Evolutionary conservation across 1,140 invertebrate species (phyloP), one percentile per base, ranked within the genome.

Genomic region (Eupeodes corollae): DNA sequence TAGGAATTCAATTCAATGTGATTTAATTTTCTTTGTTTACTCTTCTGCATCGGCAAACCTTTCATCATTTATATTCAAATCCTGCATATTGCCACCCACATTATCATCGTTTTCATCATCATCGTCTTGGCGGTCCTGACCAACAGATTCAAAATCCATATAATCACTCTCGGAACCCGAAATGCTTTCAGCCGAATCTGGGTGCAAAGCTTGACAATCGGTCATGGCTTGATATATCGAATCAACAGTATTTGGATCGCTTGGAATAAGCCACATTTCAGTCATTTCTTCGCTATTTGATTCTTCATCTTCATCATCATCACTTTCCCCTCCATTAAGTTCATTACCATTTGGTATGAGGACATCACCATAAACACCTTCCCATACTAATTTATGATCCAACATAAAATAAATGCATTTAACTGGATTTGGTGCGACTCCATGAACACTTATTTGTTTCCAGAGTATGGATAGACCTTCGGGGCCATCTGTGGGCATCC

Each of bases 351-450:
- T 26, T 26, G 21, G 21, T 5, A 26, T 26, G 21, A 26, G 3
- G 8, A 26, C 8, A 8, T 26, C 21, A 26, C 21, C 53, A 15
- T 60, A 62, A 11, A 60, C 50, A 6, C 63, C 63, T n/a, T 45
- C 51, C 63, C 63, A 67, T 21, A 55, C 51, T 11, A 67, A 54
- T 51, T 62, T 57, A 35, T 63, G 58, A 44, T 67, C 63, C 30
- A 67, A 41, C 59, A 67, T 64, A 32, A 67, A 64, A 42, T 67
- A 67, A 52, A 67, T 67, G 41, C 63, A 67, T 43, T 67, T 67
- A 0, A 49, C 46, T 19, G 63, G 63, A 34, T 56, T 58, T 11
- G 59, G 51, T 1, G 63, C 56, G 39, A 64, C 63, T 9, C 61
- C 63, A 46, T 67, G 63, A 8, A 67, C 51, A 37, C 63, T 61